Percentiles rank a stretch among this genome's conserved stretches.
phyloP scores from a whole-genome alignment of 2,113 vertebrate genomes.

The Nyctibius bracteatus region DNA sequence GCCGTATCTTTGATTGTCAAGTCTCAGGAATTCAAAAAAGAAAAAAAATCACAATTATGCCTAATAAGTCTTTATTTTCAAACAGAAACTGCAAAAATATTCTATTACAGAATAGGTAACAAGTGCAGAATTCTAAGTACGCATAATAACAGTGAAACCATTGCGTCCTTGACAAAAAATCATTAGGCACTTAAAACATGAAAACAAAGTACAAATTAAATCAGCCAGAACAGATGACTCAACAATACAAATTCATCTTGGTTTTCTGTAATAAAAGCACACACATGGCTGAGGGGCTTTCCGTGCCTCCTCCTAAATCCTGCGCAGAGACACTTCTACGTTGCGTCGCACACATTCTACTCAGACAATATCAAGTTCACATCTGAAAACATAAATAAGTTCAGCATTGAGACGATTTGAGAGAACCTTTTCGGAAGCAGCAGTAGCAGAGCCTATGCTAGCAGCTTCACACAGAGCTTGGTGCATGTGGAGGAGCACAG shows the following conservation, averaged over 20 bases:
- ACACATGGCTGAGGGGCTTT: background rate
- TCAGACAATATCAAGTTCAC: constrained; percentile 18
- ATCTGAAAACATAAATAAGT: constrained; percentile 22
- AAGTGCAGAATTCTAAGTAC: constrained; percentile 44
- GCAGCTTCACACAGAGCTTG: constrained; percentile 10
- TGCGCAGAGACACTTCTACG: constrained; percentile 15
- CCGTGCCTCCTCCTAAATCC: constrained; percentile 27
- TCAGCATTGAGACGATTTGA: background rate
- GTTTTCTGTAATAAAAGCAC: constrained; percentile 41
- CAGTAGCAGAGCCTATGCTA: constrained; percentile 16
- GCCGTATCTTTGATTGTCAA: background rate
- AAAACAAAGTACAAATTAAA: constrained; percentile 43
- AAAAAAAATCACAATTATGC: background rate
- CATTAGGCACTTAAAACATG: constrained; percentile 65
- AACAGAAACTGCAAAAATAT: constrained; percentile 67
- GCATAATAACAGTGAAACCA: background rate
- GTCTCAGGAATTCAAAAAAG: background rate
- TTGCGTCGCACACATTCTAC: background rate
- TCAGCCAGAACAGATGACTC: constrained; percentile 1
- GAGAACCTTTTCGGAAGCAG: background rate
- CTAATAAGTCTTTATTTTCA: constrained; percentile 51
- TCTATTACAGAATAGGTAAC: constrained; percentile 59
- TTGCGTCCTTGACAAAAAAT: constrained; percentile 42
- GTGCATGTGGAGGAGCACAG: background rate
- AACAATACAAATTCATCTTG: background rate